Conservation (phyloP, 2,888 invertebrate species). For the Neuroscelio doddi region DNA sequence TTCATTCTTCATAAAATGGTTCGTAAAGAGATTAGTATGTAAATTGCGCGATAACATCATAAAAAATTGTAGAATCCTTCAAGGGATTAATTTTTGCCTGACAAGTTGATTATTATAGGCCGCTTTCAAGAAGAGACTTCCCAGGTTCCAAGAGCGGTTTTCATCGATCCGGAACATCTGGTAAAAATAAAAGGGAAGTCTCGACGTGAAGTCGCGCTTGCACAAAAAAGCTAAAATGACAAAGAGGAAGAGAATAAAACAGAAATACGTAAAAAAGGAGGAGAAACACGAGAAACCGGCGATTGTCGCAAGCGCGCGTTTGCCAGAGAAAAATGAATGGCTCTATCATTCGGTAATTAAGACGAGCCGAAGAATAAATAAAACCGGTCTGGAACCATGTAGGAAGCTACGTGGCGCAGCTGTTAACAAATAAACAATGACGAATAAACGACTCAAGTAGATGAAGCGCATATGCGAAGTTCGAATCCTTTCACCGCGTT, state of each 20-base stretch:
- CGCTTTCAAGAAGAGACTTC: slow-evolving; percentile 5
- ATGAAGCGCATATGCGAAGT: slow-evolving; percentile 53
- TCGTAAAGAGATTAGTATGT: too few species aligned
- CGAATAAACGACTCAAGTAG: slow-evolving; percentile 63
- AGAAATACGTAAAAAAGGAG: slow-evolving; percentile 3
- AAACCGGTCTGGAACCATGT: slow-evolving; percentile 43
- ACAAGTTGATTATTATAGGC: slow-evolving; percentile 14
- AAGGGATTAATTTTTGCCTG: slow-evolving; percentile 17
- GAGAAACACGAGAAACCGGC: slow-evolving; percentile 10
- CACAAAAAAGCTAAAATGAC: slow-evolving; percentile 7
- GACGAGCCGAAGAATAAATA: slow-evolving; percentile 59
- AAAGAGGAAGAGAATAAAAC: slow-evolving; percentile 8
- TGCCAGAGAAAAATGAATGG: slow-evolving; percentile 56
- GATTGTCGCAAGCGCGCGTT: slow-evolving; percentile 8
- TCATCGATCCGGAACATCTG: slow-evolving; percentile 33
- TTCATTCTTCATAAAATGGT: too few species aligned
- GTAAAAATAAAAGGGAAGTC: slow-evolving; percentile 29
- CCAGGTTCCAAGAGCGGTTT: slow-evolving; percentile 18
- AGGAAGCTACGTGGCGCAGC: slow-evolving; percentile 51
- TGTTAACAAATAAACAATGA: slow-evolving; percentile 55
- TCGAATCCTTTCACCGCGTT: slow-evolving; percentile 24
- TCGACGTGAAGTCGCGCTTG: slow-evolving; percentile 34
- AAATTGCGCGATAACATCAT: too few species aligned
- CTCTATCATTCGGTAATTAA: slow-evolving; percentile 68
- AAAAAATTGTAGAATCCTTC: not conserved